Conservation (phyloP, 92 coral and sea anemone genomes). For the Porites cylindrica region DNA sequence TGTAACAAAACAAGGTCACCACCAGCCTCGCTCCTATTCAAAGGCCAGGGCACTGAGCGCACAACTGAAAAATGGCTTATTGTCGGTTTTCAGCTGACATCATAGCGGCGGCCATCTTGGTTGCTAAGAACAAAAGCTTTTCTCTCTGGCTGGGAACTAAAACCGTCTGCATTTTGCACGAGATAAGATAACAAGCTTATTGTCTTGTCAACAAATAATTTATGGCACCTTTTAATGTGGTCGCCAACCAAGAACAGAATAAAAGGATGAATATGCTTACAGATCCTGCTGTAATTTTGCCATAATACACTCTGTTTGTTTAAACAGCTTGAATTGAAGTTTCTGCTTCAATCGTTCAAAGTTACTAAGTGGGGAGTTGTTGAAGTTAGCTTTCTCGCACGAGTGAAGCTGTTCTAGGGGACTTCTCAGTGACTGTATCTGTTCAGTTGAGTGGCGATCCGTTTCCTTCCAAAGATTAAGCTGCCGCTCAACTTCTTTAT, state of each 20-base stretch:
- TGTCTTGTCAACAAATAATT: no score
- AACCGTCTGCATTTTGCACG: no score
- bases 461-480: constrained; percentile 60
- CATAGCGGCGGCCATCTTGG: no score
- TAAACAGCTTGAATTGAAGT: constrained; percentile 67
- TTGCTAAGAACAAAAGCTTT: no score
- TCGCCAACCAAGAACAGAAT: neutral
- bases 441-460: constrained; percentile 45
- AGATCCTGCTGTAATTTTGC: constrained; percentile 64
- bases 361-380: constrained; percentile 65
- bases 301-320: constrained; percentile 69
- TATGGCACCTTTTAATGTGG: no score
- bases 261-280: constrained; percentile 53
- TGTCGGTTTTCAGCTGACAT: no score
- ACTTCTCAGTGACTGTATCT: constrained; percentile 60
- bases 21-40: no score
- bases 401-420: constrained; percentile 77
- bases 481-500: constrained; percentile 53
- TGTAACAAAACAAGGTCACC: no score
- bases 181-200: no score
- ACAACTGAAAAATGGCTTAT: no score
- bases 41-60: no score
- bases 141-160: no score
- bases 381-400: constrained; percentile 69
- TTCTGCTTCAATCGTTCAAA: constrained; percentile 64